Conservation (phyloP, 2,113 vertebrate genomes). For the Notiomystis cincta region DNA sequence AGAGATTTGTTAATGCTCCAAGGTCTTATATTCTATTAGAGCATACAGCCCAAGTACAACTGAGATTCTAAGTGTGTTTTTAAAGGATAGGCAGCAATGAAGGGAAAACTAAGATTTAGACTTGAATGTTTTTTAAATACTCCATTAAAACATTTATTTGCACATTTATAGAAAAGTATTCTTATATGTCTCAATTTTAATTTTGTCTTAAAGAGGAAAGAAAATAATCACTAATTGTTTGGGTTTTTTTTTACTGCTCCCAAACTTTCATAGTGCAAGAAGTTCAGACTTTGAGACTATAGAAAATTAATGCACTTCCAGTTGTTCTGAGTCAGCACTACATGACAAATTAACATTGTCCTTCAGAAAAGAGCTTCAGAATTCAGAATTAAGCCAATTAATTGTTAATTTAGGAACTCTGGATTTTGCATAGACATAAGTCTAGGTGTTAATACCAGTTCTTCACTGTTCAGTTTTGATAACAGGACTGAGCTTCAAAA, state of each 20-base stretch:
- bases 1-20: conserved; percentile 70
- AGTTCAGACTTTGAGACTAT: conserved; percentile 6
- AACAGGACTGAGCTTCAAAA: conserved; percentile 49
- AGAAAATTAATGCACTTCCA: conserved; percentile 47
- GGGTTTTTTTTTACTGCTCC: background rate
- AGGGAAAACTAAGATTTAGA: background rate
- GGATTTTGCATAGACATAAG: conserved; percentile 7
- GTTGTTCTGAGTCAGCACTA: conserved; percentile 30
- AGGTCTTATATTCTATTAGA: conserved; percentile 57
- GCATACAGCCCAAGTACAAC: background rate
- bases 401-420: conserved; percentile 52
- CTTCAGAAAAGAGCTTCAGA: conserved; percentile 52
- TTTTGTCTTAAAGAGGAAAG: background rate
- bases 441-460: conserved; percentile 53
- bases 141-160: background rate
- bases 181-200: background rate
- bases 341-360: conserved; percentile 50
- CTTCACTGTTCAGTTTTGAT: conserved; percentile 45
- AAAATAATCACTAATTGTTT: background rate
- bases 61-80: background rate
- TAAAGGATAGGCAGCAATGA: background rate
- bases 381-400: conserved; percentile 63
- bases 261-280: background rate
- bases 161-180: background rate
- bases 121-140: background rate